phyloP scores from a whole-genome alignment of 1,140 invertebrate species.

The Cheumatopsyche charites region DNA sequence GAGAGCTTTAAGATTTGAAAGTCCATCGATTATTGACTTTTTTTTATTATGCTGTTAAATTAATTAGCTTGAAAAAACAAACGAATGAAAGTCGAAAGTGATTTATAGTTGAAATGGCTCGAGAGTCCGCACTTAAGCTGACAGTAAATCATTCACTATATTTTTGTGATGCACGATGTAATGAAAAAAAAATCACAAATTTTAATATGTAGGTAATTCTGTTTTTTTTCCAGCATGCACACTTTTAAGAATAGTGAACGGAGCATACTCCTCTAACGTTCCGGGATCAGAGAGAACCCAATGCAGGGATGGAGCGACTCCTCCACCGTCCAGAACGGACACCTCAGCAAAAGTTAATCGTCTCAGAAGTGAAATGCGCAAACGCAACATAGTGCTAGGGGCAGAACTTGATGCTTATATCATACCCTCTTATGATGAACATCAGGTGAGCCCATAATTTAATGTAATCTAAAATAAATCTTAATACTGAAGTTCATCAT shows the following conservation, averaged over 20 bases:
- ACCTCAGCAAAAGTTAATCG: constrained; percentile 61
- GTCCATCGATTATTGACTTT: no score
- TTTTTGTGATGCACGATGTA: no score
- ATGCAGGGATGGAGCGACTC: constrained; percentile 25
- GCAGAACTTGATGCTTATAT: constrained; percentile 76
- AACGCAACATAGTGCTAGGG: constrained; percentile 65
- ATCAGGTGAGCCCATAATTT: constrained; percentile 65
- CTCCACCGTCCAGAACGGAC: constrained; percentile 50
- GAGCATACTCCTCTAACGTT: not conserved
- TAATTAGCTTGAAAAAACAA: no score
- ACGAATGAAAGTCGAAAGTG: no score
- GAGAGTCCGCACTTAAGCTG: no score
- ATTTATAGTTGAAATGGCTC: no score
- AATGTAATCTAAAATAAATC: not conserved
- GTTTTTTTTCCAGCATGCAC: not conserved
- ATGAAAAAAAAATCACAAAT: no score
- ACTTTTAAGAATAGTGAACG: not conserved
- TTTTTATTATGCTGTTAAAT: no score
- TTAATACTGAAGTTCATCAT: not conserved
- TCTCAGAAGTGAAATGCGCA: constrained; percentile 71
- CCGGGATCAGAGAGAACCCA: not conserved
- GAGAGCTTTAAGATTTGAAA: no score
- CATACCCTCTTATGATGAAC: constrained; percentile 78
- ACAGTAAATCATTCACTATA: no score
- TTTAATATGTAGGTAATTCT: no score